Base-by-base conservation (phyloP, 2,888 invertebrate genomes). In the Stratiomys singularior region DNA sequence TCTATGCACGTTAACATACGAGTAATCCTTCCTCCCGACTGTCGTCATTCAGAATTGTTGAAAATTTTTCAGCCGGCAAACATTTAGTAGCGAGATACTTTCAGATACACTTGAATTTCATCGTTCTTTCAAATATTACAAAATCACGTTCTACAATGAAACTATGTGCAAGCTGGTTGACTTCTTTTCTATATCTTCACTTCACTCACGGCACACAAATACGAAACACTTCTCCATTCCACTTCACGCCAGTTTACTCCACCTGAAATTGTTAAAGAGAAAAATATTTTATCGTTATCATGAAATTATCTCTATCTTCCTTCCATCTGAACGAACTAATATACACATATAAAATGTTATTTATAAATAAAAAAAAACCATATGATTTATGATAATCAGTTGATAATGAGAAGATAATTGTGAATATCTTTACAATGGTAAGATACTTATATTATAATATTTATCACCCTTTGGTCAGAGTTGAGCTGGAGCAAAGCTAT, bases 221-320 rank as follows among this genome's bases (percentile, higher is more conserved):
- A 37, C 3, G 37, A 37, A 37, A 37, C 37, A 37, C 37, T 37
- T 9, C 37, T 37, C 37, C 37, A 37, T 37, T 3, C 37, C 37
- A 37, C 37, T 28, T 44, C 67, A 67, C 67, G 0, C 67, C 67
- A 46, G 44, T 3, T 18, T 64, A n/a, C n/a, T 30, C 30, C 25
- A 44, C 44, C 67, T 67, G 67, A 46, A 67, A 67, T 67, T 27
- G 15, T 66, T 25, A 15, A 67, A 46, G 1, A 67, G 27, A 67
- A 46, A 67, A 67, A 64, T 27, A 4, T 64, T 64, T 30, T 64
- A 28, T 30, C 37, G 64, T 64, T 64, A 64, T 64, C 64, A 30
- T 64, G 18, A 30, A 9, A 64, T 64, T 30, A 64, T 64, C 64
- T 27, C 15, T 64, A 64, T 64, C 64, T 64, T 1, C 25, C 7